A percentile compares a stretch with the other conserved stretches of the same genome.
These are phyloP conservation scores for Pandemis cinnamomeana DNA, from an alignment of 2,888 invertebrate species.

Conservation along the genomic window DNA sequence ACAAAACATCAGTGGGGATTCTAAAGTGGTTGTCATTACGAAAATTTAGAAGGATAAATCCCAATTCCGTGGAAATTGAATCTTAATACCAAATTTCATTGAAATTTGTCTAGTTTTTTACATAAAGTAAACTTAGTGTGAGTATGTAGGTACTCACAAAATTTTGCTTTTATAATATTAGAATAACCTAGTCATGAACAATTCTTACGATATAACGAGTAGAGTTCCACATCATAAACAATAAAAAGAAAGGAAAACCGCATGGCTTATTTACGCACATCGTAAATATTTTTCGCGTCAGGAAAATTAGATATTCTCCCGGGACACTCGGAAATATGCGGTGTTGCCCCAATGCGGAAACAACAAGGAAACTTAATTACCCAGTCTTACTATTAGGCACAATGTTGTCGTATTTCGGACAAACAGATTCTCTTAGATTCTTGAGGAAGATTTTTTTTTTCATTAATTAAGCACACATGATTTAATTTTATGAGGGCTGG, in stretches of 20 bases:
- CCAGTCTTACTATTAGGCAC: conserved; percentile 23
- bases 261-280: background rate
- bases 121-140: too few species aligned
- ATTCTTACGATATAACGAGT: background rate
- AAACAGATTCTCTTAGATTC: background rate
- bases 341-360: conserved; percentile 20
- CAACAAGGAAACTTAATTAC: conserved; percentile 26
- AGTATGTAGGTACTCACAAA: too few species aligned
- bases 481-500: background rate
- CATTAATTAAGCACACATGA: background rate
- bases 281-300: conserved; percentile 20
- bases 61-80: too few species aligned
- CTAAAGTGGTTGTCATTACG: too few species aligned
- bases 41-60: too few species aligned
- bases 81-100: too few species aligned
- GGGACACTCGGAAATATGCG: conserved; percentile 15
- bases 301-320: conserved; percentile 20
- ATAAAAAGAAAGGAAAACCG: background rate
- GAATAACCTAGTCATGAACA: too few species aligned
- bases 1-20: too few species aligned
- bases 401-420: background rate
- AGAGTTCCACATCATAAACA: background rate
- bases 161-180: too few species aligned
- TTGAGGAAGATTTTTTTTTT: background rate
- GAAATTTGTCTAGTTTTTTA: too few species aligned